Evolutionary conservation across 2,797 vertebrate genomes (phyloP).

Genomic region (Aplochiton taeniatus): DNA sequence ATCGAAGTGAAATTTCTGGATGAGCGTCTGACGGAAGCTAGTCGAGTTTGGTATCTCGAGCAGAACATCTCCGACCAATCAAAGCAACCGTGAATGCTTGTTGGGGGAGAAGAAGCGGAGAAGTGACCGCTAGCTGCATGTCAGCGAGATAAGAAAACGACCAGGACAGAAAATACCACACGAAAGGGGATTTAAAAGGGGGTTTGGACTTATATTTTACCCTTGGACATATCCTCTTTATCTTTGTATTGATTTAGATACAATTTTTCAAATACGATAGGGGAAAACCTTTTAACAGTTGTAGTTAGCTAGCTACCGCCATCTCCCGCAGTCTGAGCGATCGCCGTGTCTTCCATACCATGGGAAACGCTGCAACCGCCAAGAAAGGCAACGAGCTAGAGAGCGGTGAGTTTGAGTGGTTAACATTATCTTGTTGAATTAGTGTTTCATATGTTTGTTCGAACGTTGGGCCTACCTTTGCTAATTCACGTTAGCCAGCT

Average conservation of each 20-base stretch:
- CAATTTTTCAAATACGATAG: slow-evolving; percentile 27
- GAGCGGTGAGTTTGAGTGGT: slow-evolving; percentile 84
- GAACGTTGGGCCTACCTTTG: too few relatives aligned
- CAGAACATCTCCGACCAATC: slow-evolving; percentile 44
- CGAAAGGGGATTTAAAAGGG: slow-evolving; percentile 42
- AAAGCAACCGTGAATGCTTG: slow-evolving; percentile 36
- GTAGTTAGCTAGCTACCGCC: slow-evolving; percentile 63
- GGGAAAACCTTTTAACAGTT: slow-evolving; percentile 36
- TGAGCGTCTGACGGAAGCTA: slow-evolving; percentile 46
- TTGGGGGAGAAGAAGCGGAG: slow-evolving; percentile 8
- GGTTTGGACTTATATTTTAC: slow-evolving; percentile 14
- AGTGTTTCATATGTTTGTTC: too few relatives aligned
- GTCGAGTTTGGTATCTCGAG: slow-evolving; percentile 18
- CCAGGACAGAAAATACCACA: slow-evolving; percentile 43
- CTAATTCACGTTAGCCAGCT: too few relatives aligned
- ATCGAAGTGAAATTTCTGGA: neutral
- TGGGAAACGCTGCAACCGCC: slow-evolving; percentile 96
- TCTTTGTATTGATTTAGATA: slow-evolving; percentile 6
- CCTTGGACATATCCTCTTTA: slow-evolving; percentile 5
- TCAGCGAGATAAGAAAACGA: slow-evolving; percentile 48
- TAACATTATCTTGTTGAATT: neutral
- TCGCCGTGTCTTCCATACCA: slow-evolving; percentile 78
- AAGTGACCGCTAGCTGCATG: slow-evolving; percentile 69
- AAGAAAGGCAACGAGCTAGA: slow-evolving; percentile 98
- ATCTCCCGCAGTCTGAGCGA: slow-evolving; percentile 65